phyloP scores from a whole-genome alignment of 2,888 invertebrate genomes.

The Drosophila borealis region DNA sequence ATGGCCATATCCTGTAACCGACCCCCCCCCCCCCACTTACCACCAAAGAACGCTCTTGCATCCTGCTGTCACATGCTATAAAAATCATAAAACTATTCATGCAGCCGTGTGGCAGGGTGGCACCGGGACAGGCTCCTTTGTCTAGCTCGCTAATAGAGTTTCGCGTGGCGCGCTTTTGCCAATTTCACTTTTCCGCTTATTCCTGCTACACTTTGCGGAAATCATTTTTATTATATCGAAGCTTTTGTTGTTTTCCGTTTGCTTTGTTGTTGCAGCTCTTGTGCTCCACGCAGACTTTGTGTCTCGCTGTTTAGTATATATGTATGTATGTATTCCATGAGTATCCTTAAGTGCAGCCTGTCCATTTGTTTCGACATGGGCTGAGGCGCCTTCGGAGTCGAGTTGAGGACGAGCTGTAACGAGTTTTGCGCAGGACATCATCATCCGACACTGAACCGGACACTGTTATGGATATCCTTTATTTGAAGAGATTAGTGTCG shows the following conservation, averaged over 20 bases:
- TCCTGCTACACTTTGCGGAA: conserved; percentile 55
- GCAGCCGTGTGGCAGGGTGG: not conserved
- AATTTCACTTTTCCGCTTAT: conserved; percentile 66
- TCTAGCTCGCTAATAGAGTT: conserved; percentile 76
- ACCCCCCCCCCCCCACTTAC: not conserved
- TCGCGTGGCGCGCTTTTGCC: conserved; percentile 58
- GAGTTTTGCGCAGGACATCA: conserved; percentile 15
- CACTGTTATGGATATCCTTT: conserved; percentile 44
- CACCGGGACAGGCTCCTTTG: conserved; percentile 48
- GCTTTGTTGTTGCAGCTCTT: conserved; percentile 31
- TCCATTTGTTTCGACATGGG: conserved; percentile 41
- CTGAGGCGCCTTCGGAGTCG: conserved; percentile 22
- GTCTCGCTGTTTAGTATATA: conserved; percentile 41
- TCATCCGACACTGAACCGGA: conserved; percentile 19
- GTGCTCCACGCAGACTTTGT: conserved; percentile 33
- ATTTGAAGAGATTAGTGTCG: conserved; percentile 65
- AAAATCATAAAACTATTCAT: conserved; percentile 79
- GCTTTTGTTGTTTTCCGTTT: conserved; percentile 74
- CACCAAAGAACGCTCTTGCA: conserved; percentile 17
- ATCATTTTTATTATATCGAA: conserved; percentile 79
- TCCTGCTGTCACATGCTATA: conserved; percentile 72
- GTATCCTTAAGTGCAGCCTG: conserved; percentile 69
- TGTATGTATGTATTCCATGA: conserved; percentile 33
- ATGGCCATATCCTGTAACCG: conserved; percentile 47
- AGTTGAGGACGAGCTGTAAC: conserved; percentile 33